Base-by-base conservation (phyloP, 2,113 vertebrate species). In the Hemicordylus capensis region DNA sequence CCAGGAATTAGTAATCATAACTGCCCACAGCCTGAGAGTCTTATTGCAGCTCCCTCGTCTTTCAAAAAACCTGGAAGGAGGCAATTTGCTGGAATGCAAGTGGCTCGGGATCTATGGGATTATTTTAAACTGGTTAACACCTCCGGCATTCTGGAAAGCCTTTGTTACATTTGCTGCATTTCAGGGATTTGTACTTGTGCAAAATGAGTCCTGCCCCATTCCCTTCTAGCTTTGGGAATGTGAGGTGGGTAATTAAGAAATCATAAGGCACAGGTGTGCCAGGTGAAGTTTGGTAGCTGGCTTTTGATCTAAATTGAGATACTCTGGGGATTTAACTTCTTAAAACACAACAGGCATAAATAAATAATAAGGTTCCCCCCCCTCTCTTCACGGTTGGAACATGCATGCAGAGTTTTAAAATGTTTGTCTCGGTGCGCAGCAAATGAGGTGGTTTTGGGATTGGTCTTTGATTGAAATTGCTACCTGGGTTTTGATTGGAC, bases 261-360 rank as follows among this genome's bases (percentile, higher is more conserved):
- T 96, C 96, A 95, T 70, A 90, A 92, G 82, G 95, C 93, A 90
- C 96, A 97, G 96, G 96, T 97, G 96, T 95, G 96, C 96, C 96
- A 96, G 96, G 95, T 96, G 96, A 95, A 91, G 87, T 94, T 95
- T 95, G 96, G 95, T 95, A 95, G 95, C 90, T 94, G 86, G 95
- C 95, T 95, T 97, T 97, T 97, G 96, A 97, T 97, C 96, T 97
- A 96, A 96, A 95, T 96, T 97, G 95, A 96, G 96, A 95, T 96
- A 96, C 96, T 97, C 92, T 96, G 96, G 95, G 96, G 96, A 95
- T 96, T 97, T 96, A 96, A 96, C 94, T 97, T 96, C 96, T 97
- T 95, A 96, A n/a, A 96, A 96, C 94, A 94, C 94, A 96, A 95
- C 93, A 95, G 94, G 95, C 94, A 95, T 97, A 96, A 96, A 96